Conservation (phyloP, 2,888 invertebrate species). For the Lithophane ornitopus region DNA sequence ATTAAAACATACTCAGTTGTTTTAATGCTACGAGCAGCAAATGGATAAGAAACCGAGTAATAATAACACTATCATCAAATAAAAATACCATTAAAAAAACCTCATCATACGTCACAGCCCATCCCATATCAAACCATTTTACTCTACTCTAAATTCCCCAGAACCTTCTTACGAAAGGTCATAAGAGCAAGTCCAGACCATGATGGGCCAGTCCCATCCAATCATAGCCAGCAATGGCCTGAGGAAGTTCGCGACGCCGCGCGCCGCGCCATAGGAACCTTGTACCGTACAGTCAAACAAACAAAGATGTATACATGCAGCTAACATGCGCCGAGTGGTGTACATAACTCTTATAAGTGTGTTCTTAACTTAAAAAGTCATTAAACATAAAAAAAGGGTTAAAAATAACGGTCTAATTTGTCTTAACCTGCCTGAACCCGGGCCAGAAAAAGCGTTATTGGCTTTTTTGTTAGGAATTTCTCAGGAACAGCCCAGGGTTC, state of each 20-base stretch:
- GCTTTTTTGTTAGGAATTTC: too few species aligned
- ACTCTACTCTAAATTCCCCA: background rate
- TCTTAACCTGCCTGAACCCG: too few species aligned
- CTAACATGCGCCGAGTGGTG: too few species aligned
- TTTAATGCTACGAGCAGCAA: background rate
- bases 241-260: slow-evolving; percentile 8
- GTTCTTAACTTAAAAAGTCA: too few species aligned
- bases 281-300: slow-evolving; percentile 16
- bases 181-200: background rate
- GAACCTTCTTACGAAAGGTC: background rate
- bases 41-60: background rate
- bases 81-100: too few species aligned
- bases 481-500: too few species aligned
- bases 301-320: background rate
- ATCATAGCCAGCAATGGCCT: slow-evolving; percentile 54
- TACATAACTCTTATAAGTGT: background rate
- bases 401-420: too few species aligned
- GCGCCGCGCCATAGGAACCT: slow-evolving; percentile 32
- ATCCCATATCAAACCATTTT: background rate
- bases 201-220: slow-evolving; percentile 46
- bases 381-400: too few species aligned
- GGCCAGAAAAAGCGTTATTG: too few species aligned
- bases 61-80: background rate
- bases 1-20: background rate
- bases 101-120: background rate